A percentile compares a stretch with the other conserved stretches of the same genome.
Conservation (phyloP, 2,113 vertebrate species). For the Colinus virginianus region DNA sequence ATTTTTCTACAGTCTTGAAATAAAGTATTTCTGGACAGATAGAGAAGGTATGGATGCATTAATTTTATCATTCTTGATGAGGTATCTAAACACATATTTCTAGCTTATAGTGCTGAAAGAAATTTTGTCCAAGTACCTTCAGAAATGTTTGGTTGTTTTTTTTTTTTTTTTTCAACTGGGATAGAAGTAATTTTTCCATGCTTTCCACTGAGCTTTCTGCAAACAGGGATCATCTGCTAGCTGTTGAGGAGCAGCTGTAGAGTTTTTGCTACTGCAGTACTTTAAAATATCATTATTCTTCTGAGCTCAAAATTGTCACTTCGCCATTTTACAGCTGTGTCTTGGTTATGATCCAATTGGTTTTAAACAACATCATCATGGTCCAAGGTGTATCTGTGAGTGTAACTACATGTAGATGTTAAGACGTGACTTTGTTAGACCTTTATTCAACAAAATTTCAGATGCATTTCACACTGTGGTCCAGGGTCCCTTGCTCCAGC, state of each 20-base stretch:
- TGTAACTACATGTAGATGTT: neutral
- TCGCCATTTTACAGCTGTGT: too few relatives aligned
- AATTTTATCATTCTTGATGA: neutral
- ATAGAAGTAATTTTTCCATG: too few relatives aligned
- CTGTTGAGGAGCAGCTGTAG: neutral
- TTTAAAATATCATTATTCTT: neutral
- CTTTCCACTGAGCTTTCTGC: neutral
- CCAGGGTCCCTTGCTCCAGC: neutral
- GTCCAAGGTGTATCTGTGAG: neutral
- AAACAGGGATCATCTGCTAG: neutral
- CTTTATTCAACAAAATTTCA: neutral
- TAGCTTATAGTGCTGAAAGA: neutral
- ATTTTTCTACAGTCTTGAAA: neutral
- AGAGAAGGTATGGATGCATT: rapidly evolving
- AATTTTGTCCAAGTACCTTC: neutral
- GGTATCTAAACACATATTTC: neutral
- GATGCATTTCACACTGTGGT: neutral
- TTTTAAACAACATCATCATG: neutral
- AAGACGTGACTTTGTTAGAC: neutral
- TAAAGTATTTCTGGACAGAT: neutral
- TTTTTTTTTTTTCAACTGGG: too few relatives aligned
- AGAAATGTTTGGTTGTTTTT: neutral
- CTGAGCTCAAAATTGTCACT: neutral
- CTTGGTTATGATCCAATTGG: neutral
- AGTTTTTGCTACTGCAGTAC: neutral